Conservation (phyloP, 2,113 vertebrate genomes). For the Synodontis membranacea region DNA sequence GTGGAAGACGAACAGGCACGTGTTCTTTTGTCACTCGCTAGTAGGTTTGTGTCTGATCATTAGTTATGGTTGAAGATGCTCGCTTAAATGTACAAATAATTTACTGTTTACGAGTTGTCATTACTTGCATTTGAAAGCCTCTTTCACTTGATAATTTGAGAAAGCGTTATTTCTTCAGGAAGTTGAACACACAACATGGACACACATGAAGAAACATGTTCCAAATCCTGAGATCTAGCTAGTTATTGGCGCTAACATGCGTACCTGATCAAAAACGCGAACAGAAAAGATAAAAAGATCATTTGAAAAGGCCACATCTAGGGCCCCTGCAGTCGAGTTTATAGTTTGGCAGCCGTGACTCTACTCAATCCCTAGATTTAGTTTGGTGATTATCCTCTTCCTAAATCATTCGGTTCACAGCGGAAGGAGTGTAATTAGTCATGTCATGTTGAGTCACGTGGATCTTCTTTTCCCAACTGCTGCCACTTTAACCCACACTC, state of each 20-base stretch:
- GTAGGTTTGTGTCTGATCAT: no score
- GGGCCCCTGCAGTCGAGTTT: not conserved
- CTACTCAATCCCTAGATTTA: not conserved
- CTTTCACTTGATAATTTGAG: not conserved
- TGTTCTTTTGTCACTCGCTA: no score
- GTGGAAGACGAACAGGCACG: no score
- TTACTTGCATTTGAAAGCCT: not conserved
- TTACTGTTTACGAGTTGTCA: not conserved
- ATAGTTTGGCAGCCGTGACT: conserved; percentile 7
- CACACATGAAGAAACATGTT: not conserved
- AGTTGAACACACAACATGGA: not conserved
- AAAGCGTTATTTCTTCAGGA: not conserved
- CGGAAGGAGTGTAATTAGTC: conserved; percentile 23
- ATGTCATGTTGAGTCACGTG: conserved; percentile 19
- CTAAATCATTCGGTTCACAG: conserved; percentile 18
- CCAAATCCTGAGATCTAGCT: not conserved
- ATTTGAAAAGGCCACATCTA: conserved; percentile 19
- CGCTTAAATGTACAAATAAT: not conserved
- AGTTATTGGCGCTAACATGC: not conserved
- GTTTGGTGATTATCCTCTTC: conserved; percentile 18
- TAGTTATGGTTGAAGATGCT: not conserved
- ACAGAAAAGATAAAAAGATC: not conserved
- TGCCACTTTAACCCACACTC: conserved; percentile 34
- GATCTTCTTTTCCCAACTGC: conserved; percentile 5
- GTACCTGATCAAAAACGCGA: not conserved